Percentiles rank a stretch among this genome's conserved stretches.
phyloP scores from a whole-genome alignment of 2,888 invertebrate species.

The Nemotelus pantherinus region DNA sequence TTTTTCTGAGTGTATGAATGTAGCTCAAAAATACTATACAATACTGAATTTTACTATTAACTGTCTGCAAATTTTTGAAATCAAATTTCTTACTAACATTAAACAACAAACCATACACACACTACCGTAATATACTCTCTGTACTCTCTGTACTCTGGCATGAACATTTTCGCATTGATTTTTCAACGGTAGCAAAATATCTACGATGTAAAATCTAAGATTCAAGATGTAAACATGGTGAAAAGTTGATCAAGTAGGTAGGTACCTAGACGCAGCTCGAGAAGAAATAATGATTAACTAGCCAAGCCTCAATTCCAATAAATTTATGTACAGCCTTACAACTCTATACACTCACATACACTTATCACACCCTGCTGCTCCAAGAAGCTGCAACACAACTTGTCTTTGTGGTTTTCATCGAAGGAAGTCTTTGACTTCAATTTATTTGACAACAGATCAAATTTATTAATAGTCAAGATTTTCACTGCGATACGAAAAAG shows the following conservation, averaged over 20 bases:
- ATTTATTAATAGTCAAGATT: slow-evolving; percentile 8
- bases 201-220: slow-evolving; percentile 26
- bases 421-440: slow-evolving; percentile 16
- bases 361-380: background rate
- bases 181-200: slow-evolving; percentile 17
- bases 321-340: too few relatives aligned
- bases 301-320: too few relatives aligned
- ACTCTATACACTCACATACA: background rate
- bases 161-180: slow-evolving; percentile 8
- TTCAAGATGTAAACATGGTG: slow-evolving; percentile 27
- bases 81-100: too few relatives aligned
- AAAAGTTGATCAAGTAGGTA: slow-evolving; percentile 16
- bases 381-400: background rate
- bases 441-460: slow-evolving; percentile 9
- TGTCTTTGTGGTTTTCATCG: slow-evolving; percentile 20
- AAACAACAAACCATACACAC: background rate
- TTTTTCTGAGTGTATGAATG: too few relatives aligned
- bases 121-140: slow-evolving; percentile 1
- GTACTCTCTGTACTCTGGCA: background rate
- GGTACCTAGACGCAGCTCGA: background rate
- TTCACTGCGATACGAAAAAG: too few relatives aligned
- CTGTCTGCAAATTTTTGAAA: too few relatives aligned
- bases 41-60: too few relatives aligned
- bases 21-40: too few relatives aligned
- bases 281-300: background rate